Percentiles rank a stretch among this genome's conserved stretches.
phyloP scores from a whole-genome alignment of 2,113 vertebrate species.

The Columba janthina region DNA sequence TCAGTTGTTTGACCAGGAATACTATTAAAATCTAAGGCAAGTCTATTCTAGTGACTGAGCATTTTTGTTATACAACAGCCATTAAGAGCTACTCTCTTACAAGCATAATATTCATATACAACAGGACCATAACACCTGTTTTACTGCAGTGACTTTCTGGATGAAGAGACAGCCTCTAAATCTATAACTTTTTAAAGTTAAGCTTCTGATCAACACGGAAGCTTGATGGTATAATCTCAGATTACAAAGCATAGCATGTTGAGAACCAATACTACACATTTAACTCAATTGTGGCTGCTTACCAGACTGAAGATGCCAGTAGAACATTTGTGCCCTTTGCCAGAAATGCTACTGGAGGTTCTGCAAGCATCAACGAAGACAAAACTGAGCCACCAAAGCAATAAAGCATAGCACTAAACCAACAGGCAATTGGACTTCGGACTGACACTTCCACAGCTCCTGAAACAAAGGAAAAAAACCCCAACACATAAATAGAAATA shows the following conservation, averaged over 20 bases:
- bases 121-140: background rate
- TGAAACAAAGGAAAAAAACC: slow-evolving; percentile 69
- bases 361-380: slow-evolving; percentile 89
- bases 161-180: background rate
- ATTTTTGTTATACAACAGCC: background rate
- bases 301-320: slow-evolving; percentile 92
- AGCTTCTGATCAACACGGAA: background rate
- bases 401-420: slow-evolving; percentile 96
- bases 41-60: background rate
- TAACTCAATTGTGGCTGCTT: slow-evolving; percentile 57
- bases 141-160: background rate
- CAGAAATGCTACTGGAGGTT: slow-evolving; percentile 87
- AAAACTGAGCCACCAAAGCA: slow-evolving; percentile 95
- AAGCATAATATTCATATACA: background rate
- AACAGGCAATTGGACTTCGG: slow-evolving; percentile 90
- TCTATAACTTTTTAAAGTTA: background rate
- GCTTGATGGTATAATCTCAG: background rate
- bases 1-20: background rate
- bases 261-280: background rate
- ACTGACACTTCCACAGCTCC: slow-evolving; percentile 81
- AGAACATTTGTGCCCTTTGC: slow-evolving; percentile 84
- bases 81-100: background rate
- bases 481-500: background rate
- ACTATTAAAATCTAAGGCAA: background rate
- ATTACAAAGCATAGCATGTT: background rate